Percentiles rank a stretch among this genome's conserved stretches.
These are phyloP conservation scores for Bombylius major DNA, from an alignment of 2,888 invertebrate species.

Conservation along the genomic window DNA sequence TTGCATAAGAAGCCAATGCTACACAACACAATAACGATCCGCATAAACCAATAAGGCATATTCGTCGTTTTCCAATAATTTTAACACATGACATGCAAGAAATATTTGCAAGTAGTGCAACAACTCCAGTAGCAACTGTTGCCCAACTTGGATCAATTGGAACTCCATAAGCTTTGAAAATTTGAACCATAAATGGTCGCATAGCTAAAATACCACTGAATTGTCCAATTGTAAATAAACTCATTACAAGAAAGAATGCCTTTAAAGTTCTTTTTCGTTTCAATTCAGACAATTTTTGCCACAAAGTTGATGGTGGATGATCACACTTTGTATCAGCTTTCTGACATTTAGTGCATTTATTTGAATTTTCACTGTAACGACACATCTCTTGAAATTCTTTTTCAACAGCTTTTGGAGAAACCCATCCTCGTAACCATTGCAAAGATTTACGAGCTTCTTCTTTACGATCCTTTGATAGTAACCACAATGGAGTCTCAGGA, in stretches of 20 bases:
- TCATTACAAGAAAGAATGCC: constrained; percentile 41
- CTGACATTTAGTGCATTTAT: constrained; percentile 14
- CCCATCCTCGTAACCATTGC: constrained; percentile 41
- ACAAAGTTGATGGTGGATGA: constrained; percentile 26
- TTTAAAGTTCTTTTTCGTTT: constrained; percentile 41
- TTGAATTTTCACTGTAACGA: constrained; percentile 15
- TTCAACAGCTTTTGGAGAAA: constrained; percentile 15
- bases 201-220: constrained; percentile 40
- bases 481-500: constrained; percentile 48
- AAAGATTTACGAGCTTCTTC: constrained; percentile 42
- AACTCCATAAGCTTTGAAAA: constrained; percentile 35
- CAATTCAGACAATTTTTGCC: constrained; percentile 26
- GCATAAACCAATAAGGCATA: constrained; percentile 37
- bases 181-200: constrained; percentile 44
- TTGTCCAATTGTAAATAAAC: constrained; percentile 42
- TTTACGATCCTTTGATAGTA: constrained; percentile 43
- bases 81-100: constrained; percentile 37
- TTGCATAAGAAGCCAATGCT: constrained; percentile 37
- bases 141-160: constrained; percentile 35
- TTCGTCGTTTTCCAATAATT: constrained; percentile 39
- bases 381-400: constrained; percentile 17
- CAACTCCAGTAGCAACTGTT: constrained; percentile 41
- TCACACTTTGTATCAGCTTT: constrained; percentile 16
- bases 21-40: constrained; percentile 36
- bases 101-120: constrained; percentile 37